phyloP scores from a whole-genome alignment of 1,140 invertebrate genomes.

The Meloidogyne chitwoodi region DNA sequence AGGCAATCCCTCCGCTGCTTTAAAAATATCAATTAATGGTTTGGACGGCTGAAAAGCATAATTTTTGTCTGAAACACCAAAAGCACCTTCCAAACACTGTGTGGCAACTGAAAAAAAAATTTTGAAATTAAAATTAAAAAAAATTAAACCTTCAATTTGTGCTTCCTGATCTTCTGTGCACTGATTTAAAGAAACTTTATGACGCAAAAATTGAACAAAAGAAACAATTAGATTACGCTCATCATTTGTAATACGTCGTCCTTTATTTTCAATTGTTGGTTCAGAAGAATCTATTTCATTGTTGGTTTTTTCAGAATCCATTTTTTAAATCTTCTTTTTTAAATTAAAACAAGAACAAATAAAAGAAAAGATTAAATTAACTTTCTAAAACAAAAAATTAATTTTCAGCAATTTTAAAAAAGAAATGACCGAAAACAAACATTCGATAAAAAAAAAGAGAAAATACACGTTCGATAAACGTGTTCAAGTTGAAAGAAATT shows the following conservation, averaged over 20 bases:
- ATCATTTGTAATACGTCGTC: constrained; percentile 41
- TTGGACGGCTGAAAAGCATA: constrained; percentile 57
- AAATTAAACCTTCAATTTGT: constrained; percentile 52
- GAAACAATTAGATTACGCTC: constrained; percentile 55
- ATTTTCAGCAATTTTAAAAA: too few relatives aligned
- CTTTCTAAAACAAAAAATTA: too few relatives aligned
- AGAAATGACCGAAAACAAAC: too few relatives aligned
- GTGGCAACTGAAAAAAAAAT: constrained; percentile 50
- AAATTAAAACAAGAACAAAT: neutral
- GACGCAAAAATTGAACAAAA: constrained; percentile 58
- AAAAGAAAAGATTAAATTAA: neutral
- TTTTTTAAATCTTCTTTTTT: neutral
- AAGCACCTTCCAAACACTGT: constrained; percentile 56
- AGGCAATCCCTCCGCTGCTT: constrained; percentile 45
- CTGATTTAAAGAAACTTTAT: constrained; percentile 55
- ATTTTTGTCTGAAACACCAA: constrained; percentile 49
- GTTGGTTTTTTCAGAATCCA: neutral
- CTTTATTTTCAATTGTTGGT: neutral
- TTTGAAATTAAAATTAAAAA: neutral
- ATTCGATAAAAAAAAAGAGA: neutral
- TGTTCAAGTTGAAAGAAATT: neutral
- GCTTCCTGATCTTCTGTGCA: constrained; percentile 55
- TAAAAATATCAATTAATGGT: constrained; percentile 55
- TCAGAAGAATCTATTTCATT: neutral
- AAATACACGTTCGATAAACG: neutral